phyloP scores from a whole-genome alignment of 2,888 invertebrate genomes.

The Campoplex capitator region DNA sequence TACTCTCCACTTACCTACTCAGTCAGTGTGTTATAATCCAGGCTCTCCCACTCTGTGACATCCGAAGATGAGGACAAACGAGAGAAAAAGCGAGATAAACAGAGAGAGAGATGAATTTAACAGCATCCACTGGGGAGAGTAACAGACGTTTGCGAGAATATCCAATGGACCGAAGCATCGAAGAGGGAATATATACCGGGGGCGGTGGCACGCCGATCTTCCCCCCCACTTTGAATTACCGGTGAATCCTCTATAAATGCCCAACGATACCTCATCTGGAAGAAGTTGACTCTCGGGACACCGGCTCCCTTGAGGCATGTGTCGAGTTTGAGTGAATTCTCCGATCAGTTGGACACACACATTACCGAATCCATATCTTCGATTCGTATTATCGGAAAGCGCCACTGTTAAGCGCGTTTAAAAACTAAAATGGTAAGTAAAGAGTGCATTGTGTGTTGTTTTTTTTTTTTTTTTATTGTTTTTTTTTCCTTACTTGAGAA shows the following conservation, averaged over 20 bases:
- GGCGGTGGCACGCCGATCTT: constrained; percentile 44
- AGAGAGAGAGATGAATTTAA: constrained; percentile 26
- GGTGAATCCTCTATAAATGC: constrained; percentile 84
- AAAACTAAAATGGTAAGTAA: constrained; percentile 75
- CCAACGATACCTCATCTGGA: constrained; percentile 76
- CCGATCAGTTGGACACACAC: constrained; percentile 16
- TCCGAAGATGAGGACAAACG: constrained; percentile 28
- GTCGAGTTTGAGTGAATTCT: constrained; percentile 76
- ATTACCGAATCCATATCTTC: constrained; percentile 31
- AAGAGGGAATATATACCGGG: constrained; percentile 37
- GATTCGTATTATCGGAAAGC: constrained; percentile 49
- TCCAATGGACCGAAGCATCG: constrained; percentile 78
- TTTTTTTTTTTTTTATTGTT: not conserved
- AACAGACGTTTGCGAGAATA: constrained; percentile 77
- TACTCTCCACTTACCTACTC: constrained; percentile 33
- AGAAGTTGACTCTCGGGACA: constrained; percentile 80
- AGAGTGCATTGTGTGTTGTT: constrained; percentile 46
- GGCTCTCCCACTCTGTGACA: constrained; percentile 24
- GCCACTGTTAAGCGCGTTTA: constrained; percentile 55
- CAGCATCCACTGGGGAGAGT: constrained; percentile 32
- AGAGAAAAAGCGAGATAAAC: constrained; percentile 25
- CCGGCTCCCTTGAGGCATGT: constrained; percentile 80
- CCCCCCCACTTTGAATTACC: constrained; percentile 76
- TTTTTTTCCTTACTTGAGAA: constrained; percentile 3
- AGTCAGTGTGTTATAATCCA: constrained; percentile 23